These are phyloP conservation scores for Micrasema minimum DNA, from an alignment of 1,140 invertebrate species.

Conservation along the genomic window DNA sequence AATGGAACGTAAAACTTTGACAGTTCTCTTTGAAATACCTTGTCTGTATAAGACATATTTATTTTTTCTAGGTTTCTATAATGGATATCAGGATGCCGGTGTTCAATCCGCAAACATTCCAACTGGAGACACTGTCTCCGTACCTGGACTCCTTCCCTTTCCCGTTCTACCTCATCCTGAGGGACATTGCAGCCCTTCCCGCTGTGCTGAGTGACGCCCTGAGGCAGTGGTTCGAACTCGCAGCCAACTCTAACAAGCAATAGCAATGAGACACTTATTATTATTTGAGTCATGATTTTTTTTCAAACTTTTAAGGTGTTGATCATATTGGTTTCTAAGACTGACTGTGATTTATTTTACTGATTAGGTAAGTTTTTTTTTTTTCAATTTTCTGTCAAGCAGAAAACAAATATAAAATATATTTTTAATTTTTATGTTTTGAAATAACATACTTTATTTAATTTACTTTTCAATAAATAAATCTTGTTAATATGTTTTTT, in stretches of 20 bases:
- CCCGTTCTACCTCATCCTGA: constrained; percentile 96
- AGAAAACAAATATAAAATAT: too few relatives aligned
- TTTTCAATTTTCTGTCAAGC: too few relatives aligned
- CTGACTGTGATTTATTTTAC: constrained; percentile 26
- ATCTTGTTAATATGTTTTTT: too few relatives aligned
- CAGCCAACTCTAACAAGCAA: constrained; percentile 72
- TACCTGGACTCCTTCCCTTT: constrained; percentile 98
- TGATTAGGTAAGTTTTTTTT: neutral
- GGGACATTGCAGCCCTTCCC: constrained; percentile 89
- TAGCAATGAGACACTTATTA: too few relatives aligned
- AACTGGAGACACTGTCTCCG: constrained; percentile 60
- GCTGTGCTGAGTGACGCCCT: constrained; percentile 93
- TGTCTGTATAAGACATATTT: too few relatives aligned
- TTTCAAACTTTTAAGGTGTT: too few relatives aligned
- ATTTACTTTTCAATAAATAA: too few relatives aligned
- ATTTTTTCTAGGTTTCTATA: constrained; percentile 81
- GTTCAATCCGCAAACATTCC: constrained; percentile 75
- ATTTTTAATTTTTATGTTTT: too few relatives aligned
- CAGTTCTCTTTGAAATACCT: too few relatives aligned
- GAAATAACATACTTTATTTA: too few relatives aligned
- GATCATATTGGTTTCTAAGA: neutral
- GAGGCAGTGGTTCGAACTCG: constrained; percentile 98
- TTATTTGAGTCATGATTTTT: too few relatives aligned
- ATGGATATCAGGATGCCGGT: constrained; percentile 87
- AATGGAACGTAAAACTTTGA: too few relatives aligned